A percentile compares a stretch with the other conserved stretches of the same genome.
These are phyloP conservation scores for Eremophila alpestris DNA, from an alignment of 2,797 vertebrate species.

Conservation along the genomic window DNA sequence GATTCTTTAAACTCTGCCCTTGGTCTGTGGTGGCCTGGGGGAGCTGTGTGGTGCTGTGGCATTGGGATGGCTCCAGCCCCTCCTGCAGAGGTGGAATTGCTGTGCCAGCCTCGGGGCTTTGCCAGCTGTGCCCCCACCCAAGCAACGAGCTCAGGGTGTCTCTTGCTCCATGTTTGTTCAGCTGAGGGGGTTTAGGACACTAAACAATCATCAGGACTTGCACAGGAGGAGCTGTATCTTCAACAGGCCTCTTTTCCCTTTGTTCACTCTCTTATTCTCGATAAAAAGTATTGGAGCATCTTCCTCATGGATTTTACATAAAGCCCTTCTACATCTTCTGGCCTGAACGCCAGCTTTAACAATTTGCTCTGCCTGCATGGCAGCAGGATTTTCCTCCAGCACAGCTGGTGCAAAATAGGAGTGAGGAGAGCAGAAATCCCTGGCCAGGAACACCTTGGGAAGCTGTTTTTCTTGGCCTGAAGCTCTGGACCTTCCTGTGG, in stretches of 20 bases:
- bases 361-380: not conserved
- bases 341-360: not conserved
- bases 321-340: not conserved
- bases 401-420: not conserved
- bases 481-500: not conserved
- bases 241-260: not conserved
- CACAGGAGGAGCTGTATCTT: not conserved
- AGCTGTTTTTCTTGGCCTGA: not conserved
- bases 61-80: not conserved
- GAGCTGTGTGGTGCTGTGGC: not conserved
- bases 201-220: fast-evolving
- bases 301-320: not conserved
- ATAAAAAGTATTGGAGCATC: not conserved
- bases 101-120: not conserved
- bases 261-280: not conserved
- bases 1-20: not conserved
- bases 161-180: not conserved
- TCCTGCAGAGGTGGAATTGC: fast-evolving
- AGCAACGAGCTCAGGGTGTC: fast-evolving
- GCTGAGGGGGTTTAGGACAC: not conserved
- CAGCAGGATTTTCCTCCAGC: not conserved
- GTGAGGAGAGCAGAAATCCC: not conserved
- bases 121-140: not conserved
- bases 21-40: not conserved
- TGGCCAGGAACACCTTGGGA: not conserved